Evolutionary conservation across 2,888 invertebrate genomes (phyloP).

Genomic region (Mimas tiliae): DNA sequence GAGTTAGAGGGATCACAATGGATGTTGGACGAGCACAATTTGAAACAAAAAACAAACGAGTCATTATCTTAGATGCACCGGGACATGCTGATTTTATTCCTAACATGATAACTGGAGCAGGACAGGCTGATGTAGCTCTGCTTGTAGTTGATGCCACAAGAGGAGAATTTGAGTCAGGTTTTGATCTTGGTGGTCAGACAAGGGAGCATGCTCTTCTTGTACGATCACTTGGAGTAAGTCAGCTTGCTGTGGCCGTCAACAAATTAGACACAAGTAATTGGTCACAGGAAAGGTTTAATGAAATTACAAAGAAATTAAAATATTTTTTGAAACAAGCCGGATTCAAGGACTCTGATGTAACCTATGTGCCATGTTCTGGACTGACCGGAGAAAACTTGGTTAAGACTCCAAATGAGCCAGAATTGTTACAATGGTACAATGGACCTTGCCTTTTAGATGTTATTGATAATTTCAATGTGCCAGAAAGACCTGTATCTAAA

Average conservation of each 20-base stretch:
- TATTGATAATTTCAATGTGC: conserved; percentile 94
- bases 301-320: conserved; percentile 93
- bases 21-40: conserved; percentile 97
- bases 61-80: conserved; percentile 97
- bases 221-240: conserved; percentile 94
- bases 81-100: conserved; percentile 99
- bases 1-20: conserved; percentile 98
- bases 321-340: conserved; percentile 95
- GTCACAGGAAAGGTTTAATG: conserved; percentile 95
- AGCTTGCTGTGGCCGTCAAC: conserved; percentile 97
- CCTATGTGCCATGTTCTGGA: conserved; percentile 97
- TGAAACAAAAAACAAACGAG: conserved; percentile 92
- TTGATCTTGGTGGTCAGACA: conserved; percentile 99
- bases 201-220: conserved; percentile 98
- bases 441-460: conserved; percentile 94
- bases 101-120: conserved; percentile 99
- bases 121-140: conserved; percentile 98
- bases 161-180: conserved; percentile 99
- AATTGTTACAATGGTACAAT: conserved; percentile 89
- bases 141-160: conserved; percentile 97
- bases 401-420: conserved; percentile 86
- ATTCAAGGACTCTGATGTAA: conserved; percentile 93
- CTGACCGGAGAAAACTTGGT: conserved; percentile 97
- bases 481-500: conserved; percentile 93
- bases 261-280: conserved; percentile 98